phyloP scores from a whole-genome alignment of 2,113 vertebrate species.

The Gadus chalcogrammus region DNA sequence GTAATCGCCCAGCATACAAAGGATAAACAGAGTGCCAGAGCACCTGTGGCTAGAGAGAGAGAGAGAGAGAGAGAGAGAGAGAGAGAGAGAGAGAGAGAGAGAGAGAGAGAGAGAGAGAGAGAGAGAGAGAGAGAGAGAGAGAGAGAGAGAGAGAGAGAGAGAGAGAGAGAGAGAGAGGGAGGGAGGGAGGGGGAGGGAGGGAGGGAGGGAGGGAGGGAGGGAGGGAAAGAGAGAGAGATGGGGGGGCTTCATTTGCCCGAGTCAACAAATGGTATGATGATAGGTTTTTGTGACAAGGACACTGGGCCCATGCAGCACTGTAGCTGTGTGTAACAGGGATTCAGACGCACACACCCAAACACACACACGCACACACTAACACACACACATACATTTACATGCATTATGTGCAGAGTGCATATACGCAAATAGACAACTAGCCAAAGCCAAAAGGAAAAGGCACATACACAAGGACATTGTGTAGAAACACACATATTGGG shows the following conservation, averaged over 20 bases:
- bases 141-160: not conserved
- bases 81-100: too few relatives aligned
- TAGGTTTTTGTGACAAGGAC: constrained; percentile 18
- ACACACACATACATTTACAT: not conserved
- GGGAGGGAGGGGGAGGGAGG: too few relatives aligned
- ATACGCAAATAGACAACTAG: constrained; percentile 1
- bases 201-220: too few relatives aligned
- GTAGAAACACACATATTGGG: too few relatives aligned
- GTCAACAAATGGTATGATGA: not conserved
- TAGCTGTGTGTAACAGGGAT: not conserved
- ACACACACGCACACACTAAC: not conserved
- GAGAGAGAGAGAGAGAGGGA: too few relatives aligned
- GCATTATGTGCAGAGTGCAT: not conserved
- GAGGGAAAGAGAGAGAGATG: too few relatives aligned
- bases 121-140: too few relatives aligned
- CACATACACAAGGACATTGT: too few relatives aligned
- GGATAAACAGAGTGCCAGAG: not conserved
- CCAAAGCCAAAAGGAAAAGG: not conserved
- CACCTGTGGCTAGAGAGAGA: not conserved
- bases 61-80: not conserved
- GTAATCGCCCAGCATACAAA: not conserved
- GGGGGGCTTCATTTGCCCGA: not conserved
- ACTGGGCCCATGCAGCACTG: not conserved
- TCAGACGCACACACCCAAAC: not conserved
- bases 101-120: too few relatives aligned